phyloP scores from a whole-genome alignment of 2,797 vertebrate genomes.

The Pitangus sulphuratus region DNA sequence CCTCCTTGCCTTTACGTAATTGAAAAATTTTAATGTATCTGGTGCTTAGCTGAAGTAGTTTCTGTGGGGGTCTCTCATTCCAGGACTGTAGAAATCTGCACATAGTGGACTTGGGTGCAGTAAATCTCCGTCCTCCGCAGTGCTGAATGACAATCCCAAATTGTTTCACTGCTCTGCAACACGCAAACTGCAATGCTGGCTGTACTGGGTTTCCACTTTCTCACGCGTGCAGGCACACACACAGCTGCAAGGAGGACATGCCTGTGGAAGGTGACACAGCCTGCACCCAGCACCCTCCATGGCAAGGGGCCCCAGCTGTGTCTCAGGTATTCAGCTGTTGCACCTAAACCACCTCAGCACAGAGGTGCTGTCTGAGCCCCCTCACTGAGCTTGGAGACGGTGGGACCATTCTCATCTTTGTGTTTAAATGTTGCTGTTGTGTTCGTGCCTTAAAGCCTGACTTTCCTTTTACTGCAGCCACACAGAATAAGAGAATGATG shows the following conservation, averaged over 20 bases:
- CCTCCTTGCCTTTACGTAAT: slow-evolving; percentile 42
- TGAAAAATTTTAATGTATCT: slow-evolving; percentile 14
- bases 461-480: neutral
- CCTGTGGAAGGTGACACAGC: neutral
- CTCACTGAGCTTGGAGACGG: rapidly evolving
- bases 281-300: neutral
- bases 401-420: rapidly evolving
- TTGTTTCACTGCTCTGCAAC: slow-evolving; percentile 10
- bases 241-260: neutral
- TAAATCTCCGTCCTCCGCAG: neutral
- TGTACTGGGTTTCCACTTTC: neutral
- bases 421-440: rapidly evolving
- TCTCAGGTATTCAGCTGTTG: neutral
- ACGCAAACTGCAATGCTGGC: neutral
- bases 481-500: rapidly evolving
- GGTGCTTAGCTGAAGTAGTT: slow-evolving; percentile 28
- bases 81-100: neutral
- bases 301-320: neutral
- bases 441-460: neutral
- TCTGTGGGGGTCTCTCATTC: neutral
- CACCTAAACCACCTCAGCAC: neutral
- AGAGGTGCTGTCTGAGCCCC: neutral
- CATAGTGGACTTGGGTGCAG: neutral
- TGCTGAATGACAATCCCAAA: neutral
- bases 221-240: neutral